A percentile compares a stretch with the other conserved stretches of the same genome.
These are phyloP conservation scores for Aselliscus stoliczkanus DNA, from an alignment of 2,797 vertebrate species.

Conservation along the genomic window DNA sequence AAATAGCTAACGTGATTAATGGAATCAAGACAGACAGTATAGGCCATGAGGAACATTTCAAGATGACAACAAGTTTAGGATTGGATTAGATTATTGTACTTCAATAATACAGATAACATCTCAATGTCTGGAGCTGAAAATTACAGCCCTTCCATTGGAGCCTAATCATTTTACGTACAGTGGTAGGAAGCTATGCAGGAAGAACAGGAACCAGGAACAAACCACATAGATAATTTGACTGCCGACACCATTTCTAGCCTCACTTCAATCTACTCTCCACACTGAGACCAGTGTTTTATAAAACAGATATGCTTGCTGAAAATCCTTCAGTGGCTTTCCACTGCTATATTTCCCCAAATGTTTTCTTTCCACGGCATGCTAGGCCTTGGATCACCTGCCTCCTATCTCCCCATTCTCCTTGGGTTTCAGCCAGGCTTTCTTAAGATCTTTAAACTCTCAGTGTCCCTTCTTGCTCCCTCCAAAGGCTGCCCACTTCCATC, in stretches of 20 bases:
- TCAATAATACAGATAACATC: constrained; percentile 50
- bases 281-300: not conserved
- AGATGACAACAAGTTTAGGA: constrained; percentile 42
- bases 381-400: not conserved
- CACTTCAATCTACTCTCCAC: not conserved
- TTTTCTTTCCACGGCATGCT: not conserved
- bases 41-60: constrained; percentile 56
- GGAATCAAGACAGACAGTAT: not conserved
- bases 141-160: not conserved
- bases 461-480: not conserved
- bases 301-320: not conserved
- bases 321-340: not conserved
- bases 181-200: not conserved
- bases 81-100: constrained; percentile 37
- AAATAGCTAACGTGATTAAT: not conserved
- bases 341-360: not conserved
- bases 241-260: not conserved
- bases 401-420: not conserved
- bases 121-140: constrained; percentile 39
- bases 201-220: not conserved
- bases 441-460: not conserved
- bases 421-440: not conserved
- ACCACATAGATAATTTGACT: not conserved
- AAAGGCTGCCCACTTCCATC: not conserved
- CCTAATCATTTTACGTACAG: not conserved